Evolutionary conservation across 1,140 invertebrate species (phyloP).

Genomic region (Vollenhovia emeryi): DNA sequence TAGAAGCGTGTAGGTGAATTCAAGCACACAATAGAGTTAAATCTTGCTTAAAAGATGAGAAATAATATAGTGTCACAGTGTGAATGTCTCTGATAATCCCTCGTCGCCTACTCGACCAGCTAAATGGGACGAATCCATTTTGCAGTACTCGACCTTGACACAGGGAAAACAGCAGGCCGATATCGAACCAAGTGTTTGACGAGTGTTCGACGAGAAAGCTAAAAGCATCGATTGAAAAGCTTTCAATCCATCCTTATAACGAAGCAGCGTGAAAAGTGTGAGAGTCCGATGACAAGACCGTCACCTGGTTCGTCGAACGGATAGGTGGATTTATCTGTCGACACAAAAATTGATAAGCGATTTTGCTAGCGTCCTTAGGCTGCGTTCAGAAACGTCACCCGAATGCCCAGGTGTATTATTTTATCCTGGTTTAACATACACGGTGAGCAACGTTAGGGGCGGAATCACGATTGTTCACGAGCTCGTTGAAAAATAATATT

Average conservation of each 20-base stretch:
- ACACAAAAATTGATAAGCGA: not conserved
- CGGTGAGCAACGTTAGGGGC: no score
- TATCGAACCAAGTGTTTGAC: not conserved
- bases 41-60: not conserved
- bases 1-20: slow-evolving; percentile 24
- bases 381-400: no score
- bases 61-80: not conserved
- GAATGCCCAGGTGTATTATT: no score
- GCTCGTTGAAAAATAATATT: not conserved
- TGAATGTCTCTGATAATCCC: not conserved
- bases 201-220: slow-evolving; percentile 2
- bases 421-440: no score
- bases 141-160: slow-evolving; percentile 25
- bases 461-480: no score
- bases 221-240: slow-evolving; percentile 21
- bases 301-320: not conserved
- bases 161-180: slow-evolving; percentile 5
- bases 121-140: slow-evolving; percentile 27
- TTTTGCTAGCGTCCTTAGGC: not conserved
- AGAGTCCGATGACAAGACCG: not conserved
- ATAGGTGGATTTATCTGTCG: not conserved
- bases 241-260: not conserved
- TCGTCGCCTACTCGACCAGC: not conserved
- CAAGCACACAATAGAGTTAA: not conserved
- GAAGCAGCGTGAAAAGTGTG: not conserved